Conservation (phyloP, 92 coral and sea anemone genomes). For the Diadumene lineata region DNA sequence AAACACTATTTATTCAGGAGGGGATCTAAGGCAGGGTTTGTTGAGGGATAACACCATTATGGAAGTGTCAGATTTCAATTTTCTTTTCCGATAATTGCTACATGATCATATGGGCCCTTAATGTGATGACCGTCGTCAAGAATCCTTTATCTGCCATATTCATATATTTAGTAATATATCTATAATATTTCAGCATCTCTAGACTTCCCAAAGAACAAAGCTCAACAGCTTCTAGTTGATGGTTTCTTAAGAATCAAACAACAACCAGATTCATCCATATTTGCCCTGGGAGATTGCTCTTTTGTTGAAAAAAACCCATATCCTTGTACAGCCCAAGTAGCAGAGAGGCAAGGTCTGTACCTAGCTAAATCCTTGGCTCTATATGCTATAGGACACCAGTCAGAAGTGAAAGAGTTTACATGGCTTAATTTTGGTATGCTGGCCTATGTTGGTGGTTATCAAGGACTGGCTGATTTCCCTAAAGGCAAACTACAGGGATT, state of each 20-base stretch:
- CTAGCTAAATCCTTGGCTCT: conserved; percentile 79
- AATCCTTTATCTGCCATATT: too few relatives aligned
- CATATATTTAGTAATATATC: not conserved
- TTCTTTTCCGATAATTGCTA: too few relatives aligned
- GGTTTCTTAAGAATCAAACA: conserved; percentile 67
- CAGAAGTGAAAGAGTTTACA: conserved; percentile 70
- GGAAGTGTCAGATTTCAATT: too few relatives aligned
- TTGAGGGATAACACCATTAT: too few relatives aligned
- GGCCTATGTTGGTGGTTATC: conserved; percentile 92
- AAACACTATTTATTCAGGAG: too few relatives aligned
- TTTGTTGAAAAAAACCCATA: conserved; percentile 74
- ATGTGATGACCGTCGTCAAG: too few relatives aligned
- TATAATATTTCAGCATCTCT: conserved; percentile 58
- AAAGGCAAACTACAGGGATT: conserved; percentile 90
- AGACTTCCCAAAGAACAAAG: conserved; percentile 78
- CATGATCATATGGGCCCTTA: too few relatives aligned
- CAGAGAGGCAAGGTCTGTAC: conserved; percentile 89
- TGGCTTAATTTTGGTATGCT: conserved; percentile 95
- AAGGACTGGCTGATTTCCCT: conserved; percentile 90
- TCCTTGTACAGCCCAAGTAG: conserved; percentile 98
- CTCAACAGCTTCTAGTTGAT: conserved; percentile 83
- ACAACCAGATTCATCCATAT: conserved; percentile 66
- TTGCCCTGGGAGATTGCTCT: conserved; percentile 92
- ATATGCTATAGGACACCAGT: conserved; percentile 47
- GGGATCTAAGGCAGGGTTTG: too few relatives aligned